phyloP scores from a whole-genome alignment of 1,140 invertebrate species.

The Nebria ingens region DNA sequence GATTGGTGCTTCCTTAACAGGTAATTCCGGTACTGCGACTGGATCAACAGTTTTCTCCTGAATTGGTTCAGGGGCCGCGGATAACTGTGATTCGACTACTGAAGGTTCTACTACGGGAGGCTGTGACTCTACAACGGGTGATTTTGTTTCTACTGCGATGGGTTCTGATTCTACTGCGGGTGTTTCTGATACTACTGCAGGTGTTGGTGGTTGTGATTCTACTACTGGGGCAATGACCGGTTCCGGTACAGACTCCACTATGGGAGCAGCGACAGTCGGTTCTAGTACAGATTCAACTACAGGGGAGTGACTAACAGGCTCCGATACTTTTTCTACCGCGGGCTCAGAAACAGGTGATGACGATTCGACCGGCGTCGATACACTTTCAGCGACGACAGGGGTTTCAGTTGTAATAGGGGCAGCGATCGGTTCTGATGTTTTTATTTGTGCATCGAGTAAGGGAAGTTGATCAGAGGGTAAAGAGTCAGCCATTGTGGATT shows the following conservation, averaged over 20 bases:
- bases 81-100: not conserved
- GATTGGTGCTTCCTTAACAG: slow-evolving; percentile 12
- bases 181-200: not conserved
- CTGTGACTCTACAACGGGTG: not conserved
- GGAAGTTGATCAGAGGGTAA: slow-evolving; percentile 13
- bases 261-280: slow-evolving; percentile 10
- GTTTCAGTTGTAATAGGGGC: slow-evolving; percentile 9
- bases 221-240: not conserved
- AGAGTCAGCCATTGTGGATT: slow-evolving; percentile 30
- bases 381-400: slow-evolving; percentile 2
- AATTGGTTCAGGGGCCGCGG: not conserved
- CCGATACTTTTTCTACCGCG: not conserved
- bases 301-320: not conserved
- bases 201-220: not conserved
- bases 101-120: not conserved
- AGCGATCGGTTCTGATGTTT: slow-evolving; percentile 4
- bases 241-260: slow-evolving; percentile 12
- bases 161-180: not conserved
- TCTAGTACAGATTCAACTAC: not conserved
- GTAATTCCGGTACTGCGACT: not conserved
- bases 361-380: not conserved
- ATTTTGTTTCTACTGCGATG: not conserved
- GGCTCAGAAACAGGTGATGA: slow-evolving; percentile 10
- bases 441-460: slow-evolving; percentile 12
- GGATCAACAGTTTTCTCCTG: not conserved